A percentile compares a stretch with the other conserved stretches of the same genome.
phyloP scores from a whole-genome alignment of 2,888 invertebrate species.

The Plebejus melissa region DNA sequence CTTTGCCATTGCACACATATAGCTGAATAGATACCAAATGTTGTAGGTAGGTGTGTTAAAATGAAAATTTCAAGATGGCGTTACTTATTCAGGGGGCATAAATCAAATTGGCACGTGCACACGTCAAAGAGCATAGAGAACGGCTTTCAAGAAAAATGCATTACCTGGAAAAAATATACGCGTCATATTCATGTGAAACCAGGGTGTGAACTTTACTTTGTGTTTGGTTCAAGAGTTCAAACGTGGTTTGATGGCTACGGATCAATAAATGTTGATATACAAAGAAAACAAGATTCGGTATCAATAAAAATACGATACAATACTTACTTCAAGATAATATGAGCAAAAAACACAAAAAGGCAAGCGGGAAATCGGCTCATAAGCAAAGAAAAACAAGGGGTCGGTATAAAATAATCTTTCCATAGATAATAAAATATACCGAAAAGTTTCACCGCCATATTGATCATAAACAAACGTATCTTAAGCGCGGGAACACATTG shows the following conservation, averaged over 20 bases:
- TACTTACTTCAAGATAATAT: neutral
- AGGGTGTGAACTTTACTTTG: neutral
- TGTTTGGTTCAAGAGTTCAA: neutral
- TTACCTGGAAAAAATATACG: conserved; percentile 26
- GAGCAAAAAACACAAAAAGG: neutral
- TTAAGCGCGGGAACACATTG: conserved; percentile 19
- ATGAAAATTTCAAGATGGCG: conserved; percentile 48
- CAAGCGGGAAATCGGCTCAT: neutral
- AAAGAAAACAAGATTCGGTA: neutral
- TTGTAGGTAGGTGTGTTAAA: conserved; percentile 30
- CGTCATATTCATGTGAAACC: neutral
- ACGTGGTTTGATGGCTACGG: neutral
- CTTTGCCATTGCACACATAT: neutral
- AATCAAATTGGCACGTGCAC: conserved; percentile 70
- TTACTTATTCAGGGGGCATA: conserved; percentile 69
- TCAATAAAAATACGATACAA: neutral
- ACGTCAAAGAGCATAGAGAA: conserved; percentile 47
- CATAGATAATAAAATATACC: conserved; percentile 10
- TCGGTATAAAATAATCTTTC: neutral
- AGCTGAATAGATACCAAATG: neutral
- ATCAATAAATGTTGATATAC: neutral
- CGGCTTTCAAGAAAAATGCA: conserved; percentile 37
- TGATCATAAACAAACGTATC: conserved; percentile 21
- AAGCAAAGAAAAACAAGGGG: conserved; percentile 11
- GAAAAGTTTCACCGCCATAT: conserved; percentile 15